Evolutionary conservation across 2,888 invertebrate genomes (phyloP), one percentile per base, ranked within the genome.

Genomic region (Micoletzkya japonica): DNA sequence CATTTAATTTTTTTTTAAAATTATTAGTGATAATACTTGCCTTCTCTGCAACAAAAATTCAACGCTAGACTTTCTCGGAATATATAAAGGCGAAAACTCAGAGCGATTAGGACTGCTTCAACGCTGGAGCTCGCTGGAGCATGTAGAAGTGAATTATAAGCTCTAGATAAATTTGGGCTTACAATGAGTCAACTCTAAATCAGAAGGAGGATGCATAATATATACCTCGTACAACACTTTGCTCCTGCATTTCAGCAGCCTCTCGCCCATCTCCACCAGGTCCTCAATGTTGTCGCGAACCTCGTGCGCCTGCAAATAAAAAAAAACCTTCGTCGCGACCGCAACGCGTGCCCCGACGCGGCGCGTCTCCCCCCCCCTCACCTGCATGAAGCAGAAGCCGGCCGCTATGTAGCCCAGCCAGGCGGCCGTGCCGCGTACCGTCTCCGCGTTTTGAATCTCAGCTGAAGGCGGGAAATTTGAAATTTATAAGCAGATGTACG

Each of bases 141-240:
- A n/a, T n/a, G n/a, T n/a, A n/a, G n/a, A n/a, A n/a, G n/a, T n/a
- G n/a, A n/a, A n/a, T n/a, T n/a, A n/a, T n/a, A n/a, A n/a, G n/a
- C n/a, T n/a, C n/a, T n/a, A n/a, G n/a, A n/a, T n/a, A n/a, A n/a
- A n/a, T n/a, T n/a, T n/a, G n/a, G n/a, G n/a, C n/a, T n/a, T n/a
- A n/a, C n/a, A n/a, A n/a, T n/a, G n/a, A n/a, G n/a, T n/a, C n/a
- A n/a, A n/a, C n/a, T n/a, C n/a, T n/a, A n/a, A n/a, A n/a, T n/a
- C n/a, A n/a, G n/a, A n/a, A n/a, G n/a, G n/a, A n/a, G n/a, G n/a
- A n/a, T n/a, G n/a, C n/a, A n/a, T n/a, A n/a, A n/a, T n/a, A n/a
- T n/a, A 37, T 30, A 76, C 76, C 56, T 73, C 74, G 44, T 76
- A 73, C 39, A 74, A 71, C 2, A 39, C 57, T 24, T 71, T 69